Evolutionary conservation across 1,140 invertebrate species (phyloP), one percentile per base, ranked within the genome.

Genomic region (Lepidurus apus): DNA sequence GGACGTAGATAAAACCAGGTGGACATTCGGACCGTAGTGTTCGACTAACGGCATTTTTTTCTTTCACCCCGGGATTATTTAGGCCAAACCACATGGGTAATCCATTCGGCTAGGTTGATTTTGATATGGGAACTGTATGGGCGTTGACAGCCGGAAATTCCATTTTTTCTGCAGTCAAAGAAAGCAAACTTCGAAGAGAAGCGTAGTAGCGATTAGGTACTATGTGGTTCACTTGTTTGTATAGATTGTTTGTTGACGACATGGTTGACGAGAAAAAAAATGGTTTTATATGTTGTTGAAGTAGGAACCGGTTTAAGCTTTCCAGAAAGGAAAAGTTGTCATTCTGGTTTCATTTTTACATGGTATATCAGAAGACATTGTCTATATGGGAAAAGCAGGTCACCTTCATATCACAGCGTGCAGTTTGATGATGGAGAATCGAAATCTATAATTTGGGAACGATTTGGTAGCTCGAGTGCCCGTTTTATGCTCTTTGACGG

Each of bases 31-130:
- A 65, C 53, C 53, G 53, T 13, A 65, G n/a, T 65, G 53, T 13
- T 65, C 53, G 53, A 65, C 53, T 65, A 65, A 65, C 53, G 53
- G 53, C 4, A 65, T 13, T 65, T 65, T 47, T 47, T 4, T 47
- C 45, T 65, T 21, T 65, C 53, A 21, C 17, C 53, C 13, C 34
- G 34, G 34, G 34, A 34, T 34, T 34, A 34, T 65, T 21, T 65
- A 21, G 53, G 53, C 53, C 53, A 65, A 65, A 65, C 53, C 53
- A 65, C 53, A 65, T 65, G 53, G 53, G 21, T 21, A 65, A n/a
- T 65, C 17, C 53, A 17, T 65, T 34, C 10, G 53, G 21, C 21
- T 13, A 21, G 13, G 53, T 65, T 65, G 21, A 21, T 7, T 65
- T 3, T 21, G 10, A 65, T 65, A 7, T 34, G 34, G 34, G 34